Evolutionary conservation across 2,113 vertebrate species (phyloP), one percentile per base, ranked within the genome.

Genomic region (Rallus limicola): DNA sequence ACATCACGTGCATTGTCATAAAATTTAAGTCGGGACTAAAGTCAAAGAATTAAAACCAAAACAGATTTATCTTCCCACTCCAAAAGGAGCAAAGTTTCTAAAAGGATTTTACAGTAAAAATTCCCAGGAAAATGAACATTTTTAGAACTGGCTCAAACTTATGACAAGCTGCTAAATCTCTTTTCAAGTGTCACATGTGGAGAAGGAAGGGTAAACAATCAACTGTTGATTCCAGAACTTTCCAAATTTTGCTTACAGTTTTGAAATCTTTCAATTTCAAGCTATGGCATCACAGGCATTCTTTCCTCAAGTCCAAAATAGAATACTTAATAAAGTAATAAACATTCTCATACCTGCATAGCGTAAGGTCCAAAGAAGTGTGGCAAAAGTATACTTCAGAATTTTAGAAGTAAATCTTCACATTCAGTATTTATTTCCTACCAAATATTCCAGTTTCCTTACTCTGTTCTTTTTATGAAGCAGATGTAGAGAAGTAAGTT

Each of bases 61-160:
- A 55, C 31, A 68, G 24, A 53, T 36, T 59, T 9, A 68, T 55
- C 56, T 91, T 72, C 44, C 53, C 24, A 55, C 40, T 83, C 46
- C 52, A 80, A 59, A 82, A 94, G 14, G n/a, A 88, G 62, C 6
- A 33, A 74, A 86, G 48, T 78, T 82, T 46, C 9, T 58, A 31
- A 40, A 67, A 87, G 40, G 10, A 38, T 70, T 80, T 80, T 88
- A 70, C 36, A 63, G 34, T 70, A 70, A 71, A 42, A 46, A 33
- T 92, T 92, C 11, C 42, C 60, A 95, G 83, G 83, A 95, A 94
- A 92, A 16, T 10, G 17, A 84, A 56, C n/a, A 33, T 75, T 86
- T 95, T 92, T 88, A 90, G 55, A 93, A 90, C 60, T 70, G 36
- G 50, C 52, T 92, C 56, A 67, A 95, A 92, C 46, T 21, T 84